phyloP scores from a whole-genome alignment of 2,797 vertebrate species.

The Sebastes diaconus region DNA sequence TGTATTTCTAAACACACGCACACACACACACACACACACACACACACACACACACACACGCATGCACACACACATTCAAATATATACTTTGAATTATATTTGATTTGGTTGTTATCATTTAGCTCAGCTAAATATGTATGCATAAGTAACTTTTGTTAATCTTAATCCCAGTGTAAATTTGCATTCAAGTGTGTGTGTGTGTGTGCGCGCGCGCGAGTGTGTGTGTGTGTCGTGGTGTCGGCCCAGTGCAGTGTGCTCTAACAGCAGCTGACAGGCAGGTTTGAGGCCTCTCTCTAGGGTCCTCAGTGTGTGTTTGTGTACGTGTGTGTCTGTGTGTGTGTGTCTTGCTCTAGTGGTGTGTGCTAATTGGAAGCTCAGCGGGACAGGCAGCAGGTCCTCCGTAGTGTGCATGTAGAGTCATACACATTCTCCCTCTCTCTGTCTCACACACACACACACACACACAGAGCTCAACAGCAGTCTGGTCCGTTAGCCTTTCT shows the following conservation, averaged over 20 bases:
- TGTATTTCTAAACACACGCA: not conserved
- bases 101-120: not conserved
- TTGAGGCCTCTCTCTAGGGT: conserved; percentile 92
- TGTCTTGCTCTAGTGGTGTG: conserved; percentile 71
- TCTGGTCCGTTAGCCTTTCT: conserved; percentile 91
- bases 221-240: conserved; percentile 64
- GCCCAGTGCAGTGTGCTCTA: conserved; percentile 88
- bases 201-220: not conserved
- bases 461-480: conserved; percentile 84
- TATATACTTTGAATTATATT: not conserved
- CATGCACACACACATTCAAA: not conserved
- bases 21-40: not conserved
- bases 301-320: conserved; percentile 61
- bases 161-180: conserved; percentile 28
- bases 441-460: conserved; percentile 58
- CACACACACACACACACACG: not conserved
- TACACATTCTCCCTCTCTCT: conserved; percentile 21
- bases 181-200: conserved; percentile 11
- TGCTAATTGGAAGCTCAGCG: conserved; percentile 76
- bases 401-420: conserved; percentile 45
- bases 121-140: not conserved
- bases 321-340: conserved; percentile 53
- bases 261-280: conserved; percentile 96
- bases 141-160: not conserved
- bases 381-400: conserved; percentile 72